Evolutionary conservation across 2,888 invertebrate genomes (phyloP).

Genomic region (Mythimna ferrago): DNA sequence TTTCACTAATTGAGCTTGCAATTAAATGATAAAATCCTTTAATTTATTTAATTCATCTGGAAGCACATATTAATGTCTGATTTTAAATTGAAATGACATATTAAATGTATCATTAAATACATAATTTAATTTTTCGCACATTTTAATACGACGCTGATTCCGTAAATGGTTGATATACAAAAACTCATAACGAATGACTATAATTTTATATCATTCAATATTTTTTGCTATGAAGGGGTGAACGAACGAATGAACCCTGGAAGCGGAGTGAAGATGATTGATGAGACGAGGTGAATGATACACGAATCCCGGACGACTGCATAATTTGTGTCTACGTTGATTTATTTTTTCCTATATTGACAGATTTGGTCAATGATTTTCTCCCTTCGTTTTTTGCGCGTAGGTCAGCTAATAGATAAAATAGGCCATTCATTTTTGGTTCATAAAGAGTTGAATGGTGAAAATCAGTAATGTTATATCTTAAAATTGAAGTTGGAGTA

Average conservation of each 20-base stretch:
- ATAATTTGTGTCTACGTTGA: conserved; percentile 49
- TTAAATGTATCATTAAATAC: conserved; percentile 4
- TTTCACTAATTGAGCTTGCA: conserved; percentile 29
- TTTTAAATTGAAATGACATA: conserved; percentile 20
- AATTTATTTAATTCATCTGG: conserved; percentile 20
- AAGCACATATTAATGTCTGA: conserved; percentile 27
- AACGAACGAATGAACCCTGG: conserved; percentile 52
- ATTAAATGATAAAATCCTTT: conserved; percentile 32
- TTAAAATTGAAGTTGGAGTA: no score
- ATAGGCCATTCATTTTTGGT: background rate
- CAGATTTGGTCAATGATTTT: conserved; percentile 16
- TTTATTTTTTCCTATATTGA: conserved; percentile 32
- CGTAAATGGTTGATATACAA: conserved; percentile 3
- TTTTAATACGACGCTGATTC: conserved; percentile 13
- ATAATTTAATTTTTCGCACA: conserved; percentile 8
- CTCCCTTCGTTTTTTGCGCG: background rate
- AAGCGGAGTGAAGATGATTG: conserved; percentile 55
- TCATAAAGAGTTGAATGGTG: background rate
- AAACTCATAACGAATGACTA: conserved; percentile 7
- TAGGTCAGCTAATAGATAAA: background rate
- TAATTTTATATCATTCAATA: conserved; percentile 32
- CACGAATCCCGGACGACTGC: conserved; percentile 52
- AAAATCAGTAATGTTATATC: background rate
- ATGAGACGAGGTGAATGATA: conserved; percentile 56
- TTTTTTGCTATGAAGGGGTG: conserved; percentile 43